Base-by-base conservation (phyloP, 2,797 vertebrate genomes). In the Halcyon badia region DNA sequence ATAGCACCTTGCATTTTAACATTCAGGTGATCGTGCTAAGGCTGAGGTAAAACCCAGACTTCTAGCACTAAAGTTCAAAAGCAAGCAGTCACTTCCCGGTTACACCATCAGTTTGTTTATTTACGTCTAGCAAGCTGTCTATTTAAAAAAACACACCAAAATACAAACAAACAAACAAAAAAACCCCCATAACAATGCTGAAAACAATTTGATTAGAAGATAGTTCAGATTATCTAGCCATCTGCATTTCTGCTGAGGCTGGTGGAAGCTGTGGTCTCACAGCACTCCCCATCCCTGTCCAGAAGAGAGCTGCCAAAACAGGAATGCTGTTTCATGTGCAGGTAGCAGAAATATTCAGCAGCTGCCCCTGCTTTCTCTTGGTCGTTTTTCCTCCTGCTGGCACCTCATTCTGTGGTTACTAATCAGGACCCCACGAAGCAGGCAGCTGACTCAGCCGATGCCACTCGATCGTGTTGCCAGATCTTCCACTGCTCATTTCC, bases 401-500 rank as follows among this genome's bases (percentile, higher is more conserved):
- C 48, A 62, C 8, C 46, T 62, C 58, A 11, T 14, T 44, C 41
- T 35, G n/a, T 66, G 68, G 64, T 71, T 82, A 60, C 44, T 80
- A 52, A 61, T 35, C 37, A 57, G 46, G 35, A 58, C 20, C 30
- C 30, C 41, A 16, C 0, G 1, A 70, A 61, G 28, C 51, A 70
- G 80, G 58, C 4, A 0, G 57, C 17, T 3, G 11, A 31, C 61
- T 54, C 5, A 2, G 78, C 56, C 5, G 2, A 11, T 58, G 69
- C 57, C 44, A 28, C 65, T 90, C 0, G 1, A 24, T 57, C 18
- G 0, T 19, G 77, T 86, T 89, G 84, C 79, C 89, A 94, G 54
- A 51, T 69, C 54, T 85, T 94, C 90, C 89, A 25, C 35, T 82
- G 80, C 66, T 87, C 71, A 31, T 89, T 96, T 96, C 95, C 90